Conservation (phyloP, 2,113 vertebrate genomes). For the Ailurus styani region DNA sequence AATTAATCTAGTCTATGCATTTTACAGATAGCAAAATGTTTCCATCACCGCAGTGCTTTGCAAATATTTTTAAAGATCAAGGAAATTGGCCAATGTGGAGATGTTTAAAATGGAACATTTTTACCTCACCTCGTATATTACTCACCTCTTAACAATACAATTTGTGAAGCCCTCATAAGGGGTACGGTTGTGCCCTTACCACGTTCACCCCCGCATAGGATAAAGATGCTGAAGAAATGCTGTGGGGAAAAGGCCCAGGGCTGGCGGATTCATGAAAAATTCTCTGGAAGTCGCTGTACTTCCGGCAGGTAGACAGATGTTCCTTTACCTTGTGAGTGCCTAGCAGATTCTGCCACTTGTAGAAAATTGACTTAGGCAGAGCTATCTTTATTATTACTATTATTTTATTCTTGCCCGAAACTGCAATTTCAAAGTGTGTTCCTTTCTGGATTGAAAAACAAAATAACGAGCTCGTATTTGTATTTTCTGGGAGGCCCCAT, state of each 20-base stretch:
- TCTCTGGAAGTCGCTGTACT: constrained; percentile 17
- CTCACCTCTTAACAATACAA: constrained; percentile 42
- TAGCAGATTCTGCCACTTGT: constrained; percentile 49
- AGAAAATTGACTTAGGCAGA: constrained; percentile 71
- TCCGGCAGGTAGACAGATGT: not conserved
- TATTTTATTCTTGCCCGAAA: constrained; percentile 62
- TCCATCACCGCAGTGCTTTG: constrained; percentile 36
- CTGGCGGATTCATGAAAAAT: not conserved
- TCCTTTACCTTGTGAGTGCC: not conserved
- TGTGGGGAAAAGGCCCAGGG: not conserved
- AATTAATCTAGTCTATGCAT: constrained; percentile 60
- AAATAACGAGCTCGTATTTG: constrained; percentile 75
- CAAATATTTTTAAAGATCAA: constrained; percentile 65
- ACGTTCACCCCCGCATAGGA: not conserved
- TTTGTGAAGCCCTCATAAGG: constrained; percentile 38
- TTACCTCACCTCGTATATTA: constrained; percentile 58
- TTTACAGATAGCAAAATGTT: constrained; percentile 64
- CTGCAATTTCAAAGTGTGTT: constrained; percentile 40
- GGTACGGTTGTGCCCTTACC: not conserved
- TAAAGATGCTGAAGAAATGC: not conserved
- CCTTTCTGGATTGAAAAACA: constrained; percentile 70
- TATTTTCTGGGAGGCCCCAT: constrained; percentile 65
- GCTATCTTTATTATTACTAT: constrained; percentile 48
- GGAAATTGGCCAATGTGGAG: constrained; percentile 71
- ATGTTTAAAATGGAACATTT: constrained; percentile 59